phyloP scores from a whole-genome alignment of 1,140 invertebrate species.

The Drosophila ananassae region DNA sequence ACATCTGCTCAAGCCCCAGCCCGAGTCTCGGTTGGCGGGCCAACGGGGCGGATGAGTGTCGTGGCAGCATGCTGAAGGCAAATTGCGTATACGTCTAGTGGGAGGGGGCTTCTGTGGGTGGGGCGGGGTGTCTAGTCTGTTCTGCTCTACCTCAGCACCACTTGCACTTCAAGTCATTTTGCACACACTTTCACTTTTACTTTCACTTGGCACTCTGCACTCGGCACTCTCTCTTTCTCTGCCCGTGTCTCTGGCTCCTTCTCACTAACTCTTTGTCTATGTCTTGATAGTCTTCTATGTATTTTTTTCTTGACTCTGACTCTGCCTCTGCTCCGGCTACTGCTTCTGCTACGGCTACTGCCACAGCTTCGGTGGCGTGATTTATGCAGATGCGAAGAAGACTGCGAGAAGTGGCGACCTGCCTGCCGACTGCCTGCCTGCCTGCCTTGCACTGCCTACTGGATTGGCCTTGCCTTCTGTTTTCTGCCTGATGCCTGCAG shows the following conservation, averaged over 20 bases:
- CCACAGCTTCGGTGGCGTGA: conserved; percentile 49
- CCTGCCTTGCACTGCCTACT: conserved; percentile 68
- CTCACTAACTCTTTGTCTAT: conserved; percentile 10
- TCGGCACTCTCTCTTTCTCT: conserved; percentile 1
- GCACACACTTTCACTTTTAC: conserved; percentile 61
- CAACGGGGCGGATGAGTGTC: conserved; percentile 37
- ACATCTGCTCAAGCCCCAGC: conserved; percentile 27
- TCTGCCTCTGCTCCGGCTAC: conserved; percentile 21
- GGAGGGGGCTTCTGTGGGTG: background rate
- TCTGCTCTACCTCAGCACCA: conserved; percentile 7
- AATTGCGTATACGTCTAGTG: conserved; percentile 17
- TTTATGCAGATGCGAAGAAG: conserved; percentile 75
- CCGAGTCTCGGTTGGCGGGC: conserved; percentile 31
- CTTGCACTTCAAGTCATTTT: conserved; percentile 75
- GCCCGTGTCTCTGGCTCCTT: conserved; percentile 9
- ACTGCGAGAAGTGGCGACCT: conserved; percentile 65
- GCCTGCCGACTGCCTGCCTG: conserved; percentile 68
- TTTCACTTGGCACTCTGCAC: conserved; percentile 58
- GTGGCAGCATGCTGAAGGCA: conserved; percentile 23
- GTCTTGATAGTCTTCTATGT: conserved; percentile 13
- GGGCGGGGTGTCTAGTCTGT: conserved; percentile 20
- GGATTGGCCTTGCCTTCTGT: conserved; percentile 56
- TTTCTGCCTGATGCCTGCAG: conserved; percentile 32
- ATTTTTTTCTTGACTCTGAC: conserved; percentile 41
- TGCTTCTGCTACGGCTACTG: conserved; percentile 2